Base-by-base conservation (phyloP, 35 echinoderm and acorn worm genomes). In the Apostichopus japonicus region DNA sequence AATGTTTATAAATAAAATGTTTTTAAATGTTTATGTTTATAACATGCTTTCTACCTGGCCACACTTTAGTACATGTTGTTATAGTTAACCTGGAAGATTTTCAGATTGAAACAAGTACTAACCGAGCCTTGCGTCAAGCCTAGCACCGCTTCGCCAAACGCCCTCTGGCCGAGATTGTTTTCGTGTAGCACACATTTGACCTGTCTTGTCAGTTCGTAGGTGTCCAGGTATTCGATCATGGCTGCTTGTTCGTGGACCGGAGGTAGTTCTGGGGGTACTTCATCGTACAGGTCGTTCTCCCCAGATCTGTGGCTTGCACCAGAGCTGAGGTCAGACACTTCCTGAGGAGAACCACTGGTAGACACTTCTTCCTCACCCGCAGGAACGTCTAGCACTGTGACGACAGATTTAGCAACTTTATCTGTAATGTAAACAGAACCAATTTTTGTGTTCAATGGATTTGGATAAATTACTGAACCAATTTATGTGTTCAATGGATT, bases 71-170 rank as follows among this genome's bases (percentile, higher is more conserved):
- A 44, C 33, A 44, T 44, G 33, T 44, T 44, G 33, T 44, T 44
- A 61, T 61, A 10, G 13, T 6, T 61, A 10, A 61, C 13, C 13
- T 61, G 7, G 7, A 23, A 75, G 71, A 75, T 44, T 23, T 75
- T 75, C 71, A 21, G 71, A 75, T 21, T 19, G 71, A 19, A 75
- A 75, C 2, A 0, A 1, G 13, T 21, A 91, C 90, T 91, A 16
- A 99, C 97, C 17, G 97, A 99, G 5, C 97, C 97, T 92, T 99
- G 97, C 1, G 97, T 99, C 57, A 99, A 87, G 11, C 97, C 97
- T 15, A 99, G 78, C 16, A 99, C 97, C 77, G 93, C 91, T 67
- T 99, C 97, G 53, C 97, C 97, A 90, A 99, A 99, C 22, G 95
- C 97, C 54, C 96, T 99, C 92, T 99, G 97, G 23, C 97, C 97